Percentiles rank a stretch among this genome's conserved stretches.
phyloP scores from a whole-genome alignment of 1,140 invertebrate genomes.

The Oncopodura yosiiana region DNA sequence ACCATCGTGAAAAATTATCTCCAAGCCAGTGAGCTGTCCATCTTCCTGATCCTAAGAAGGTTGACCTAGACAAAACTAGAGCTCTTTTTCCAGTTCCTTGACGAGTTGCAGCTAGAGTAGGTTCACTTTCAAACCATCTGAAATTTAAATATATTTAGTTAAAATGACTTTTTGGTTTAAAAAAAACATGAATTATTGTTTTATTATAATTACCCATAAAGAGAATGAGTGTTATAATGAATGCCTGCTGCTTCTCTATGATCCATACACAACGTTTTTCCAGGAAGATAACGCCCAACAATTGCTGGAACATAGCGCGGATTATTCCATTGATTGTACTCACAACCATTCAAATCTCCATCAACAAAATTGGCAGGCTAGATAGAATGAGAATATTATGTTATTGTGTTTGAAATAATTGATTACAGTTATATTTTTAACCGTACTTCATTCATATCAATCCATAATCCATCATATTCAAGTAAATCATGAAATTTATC shows the following conservation, averaged over 20 bases:
- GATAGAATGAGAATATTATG: slow-evolving; percentile 25
- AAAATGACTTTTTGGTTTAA: slow-evolving; percentile 43
- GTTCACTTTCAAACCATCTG: neutral
- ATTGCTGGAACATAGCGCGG: slow-evolving; percentile 29
- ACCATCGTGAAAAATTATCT: slow-evolving; percentile 45
- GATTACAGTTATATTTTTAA: neutral
- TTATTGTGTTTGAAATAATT: neutral
- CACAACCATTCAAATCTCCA: slow-evolving; percentile 26
- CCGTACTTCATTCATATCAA: slow-evolving; percentile 11
- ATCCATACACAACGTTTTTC: slow-evolving; percentile 36
- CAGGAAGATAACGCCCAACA: slow-evolving; percentile 12
- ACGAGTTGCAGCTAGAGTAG: slow-evolving; percentile 3
- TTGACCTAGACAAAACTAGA: slow-evolving; percentile 45
- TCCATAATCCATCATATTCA: slow-evolving; percentile 33
- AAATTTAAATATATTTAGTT: slow-evolving; percentile 35
- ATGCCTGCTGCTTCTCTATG: slow-evolving; percentile 24
- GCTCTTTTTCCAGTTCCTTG: slow-evolving; percentile 30
- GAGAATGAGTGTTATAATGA: slow-evolving; percentile 40
- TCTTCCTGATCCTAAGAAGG: slow-evolving; percentile 46
- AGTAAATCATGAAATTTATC: slow-evolving; percentile 25
- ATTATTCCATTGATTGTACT: slow-evolving; percentile 21
- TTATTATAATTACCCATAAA: slow-evolving; percentile 37
- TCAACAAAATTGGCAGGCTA: slow-evolving; percentile 31
- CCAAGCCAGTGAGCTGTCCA: slow-evolving; percentile 49
- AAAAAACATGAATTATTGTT: neutral